Conservation (phyloP, 2,113 vertebrate genomes). For the Hippocampus mohnikei region DNA sequence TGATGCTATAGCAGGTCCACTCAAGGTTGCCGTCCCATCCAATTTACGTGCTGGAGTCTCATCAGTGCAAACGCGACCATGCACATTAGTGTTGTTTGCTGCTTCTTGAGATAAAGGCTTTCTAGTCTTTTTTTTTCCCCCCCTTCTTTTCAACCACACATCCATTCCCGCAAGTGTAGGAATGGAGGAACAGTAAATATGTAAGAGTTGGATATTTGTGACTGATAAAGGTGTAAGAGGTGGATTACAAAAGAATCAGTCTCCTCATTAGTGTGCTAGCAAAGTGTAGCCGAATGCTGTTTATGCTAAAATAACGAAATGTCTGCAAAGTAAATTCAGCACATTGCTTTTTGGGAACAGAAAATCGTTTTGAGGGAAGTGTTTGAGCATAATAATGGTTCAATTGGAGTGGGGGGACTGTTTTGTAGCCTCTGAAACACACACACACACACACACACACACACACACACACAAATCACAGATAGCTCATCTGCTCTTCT, state of each 20-base stretch:
- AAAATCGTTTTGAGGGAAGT: neutral
- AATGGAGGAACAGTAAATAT: neutral
- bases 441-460: too few relatives aligned
- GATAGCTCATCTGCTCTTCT: neutral
- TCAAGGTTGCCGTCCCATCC: conserved; percentile 17
- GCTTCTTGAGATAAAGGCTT: neutral
- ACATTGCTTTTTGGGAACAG: neutral
- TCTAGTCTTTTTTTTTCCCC: neutral
- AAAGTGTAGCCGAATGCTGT: too few relatives aligned
- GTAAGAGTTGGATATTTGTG: neutral
- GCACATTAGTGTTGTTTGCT: neutral
- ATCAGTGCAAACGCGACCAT: conserved; percentile 7
- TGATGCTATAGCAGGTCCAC: conserved; percentile 23
- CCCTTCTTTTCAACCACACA: neutral
- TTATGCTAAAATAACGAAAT: neutral
- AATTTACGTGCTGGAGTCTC: conserved; percentile 9
- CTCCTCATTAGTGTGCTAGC: too few relatives aligned
- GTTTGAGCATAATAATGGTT: neutral
- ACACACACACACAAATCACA: neutral
- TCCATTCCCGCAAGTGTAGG: neutral
- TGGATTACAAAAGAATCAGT: neutral
- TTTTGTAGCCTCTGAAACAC: neutral
- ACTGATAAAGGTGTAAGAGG: neutral
- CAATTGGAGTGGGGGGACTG: too few relatives aligned
- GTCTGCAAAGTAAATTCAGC: neutral